Percentiles rank a stretch among this genome's conserved stretches.
phyloP scores from a whole-genome alignment of 2,888 invertebrate genomes.

The Phengaris alcon region DNA sequence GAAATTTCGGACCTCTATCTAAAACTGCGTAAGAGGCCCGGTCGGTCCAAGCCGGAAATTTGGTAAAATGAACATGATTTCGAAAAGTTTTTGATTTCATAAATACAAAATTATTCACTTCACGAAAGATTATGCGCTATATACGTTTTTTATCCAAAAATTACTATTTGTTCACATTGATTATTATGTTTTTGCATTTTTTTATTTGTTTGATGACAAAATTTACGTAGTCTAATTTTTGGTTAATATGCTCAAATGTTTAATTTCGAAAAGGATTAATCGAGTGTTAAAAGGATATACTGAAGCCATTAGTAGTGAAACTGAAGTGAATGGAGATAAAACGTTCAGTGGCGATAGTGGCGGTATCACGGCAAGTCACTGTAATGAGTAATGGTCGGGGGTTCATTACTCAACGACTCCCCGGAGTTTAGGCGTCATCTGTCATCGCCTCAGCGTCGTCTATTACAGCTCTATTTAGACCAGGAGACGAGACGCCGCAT shows the following conservation, averaged over 20 bases:
- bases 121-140: too few relatives aligned
- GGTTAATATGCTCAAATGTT: neutral
- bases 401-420: constrained; percentile 69
- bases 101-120: neutral
- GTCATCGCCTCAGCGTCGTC: constrained; percentile 51
- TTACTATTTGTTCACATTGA: too few relatives aligned
- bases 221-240: neutral
- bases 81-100: neutral
- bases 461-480: constrained; percentile 40
- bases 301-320: constrained; percentile 17
- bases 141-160: too few relatives aligned
- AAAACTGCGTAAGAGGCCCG: constrained; percentile 8
- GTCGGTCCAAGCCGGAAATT: constrained; percentile 3
- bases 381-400: constrained; percentile 53
- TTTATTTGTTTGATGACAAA: neutral
- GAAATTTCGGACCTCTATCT: constrained; percentile 8
- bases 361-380: constrained; percentile 26
- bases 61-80: neutral
- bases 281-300: neutral
- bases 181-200: too few relatives aligned
- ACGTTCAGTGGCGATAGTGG: constrained; percentile 27
- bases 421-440: constrained; percentile 65
- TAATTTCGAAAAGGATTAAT: constrained; percentile 7
- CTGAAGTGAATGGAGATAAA: constrained; percentile 29
- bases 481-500: constrained; percentile 20